Evolutionary conservation across 2,888 invertebrate genomes (phyloP), one percentile per base, ranked within the genome.

Genomic region (Diplolepis rosae): DNA sequence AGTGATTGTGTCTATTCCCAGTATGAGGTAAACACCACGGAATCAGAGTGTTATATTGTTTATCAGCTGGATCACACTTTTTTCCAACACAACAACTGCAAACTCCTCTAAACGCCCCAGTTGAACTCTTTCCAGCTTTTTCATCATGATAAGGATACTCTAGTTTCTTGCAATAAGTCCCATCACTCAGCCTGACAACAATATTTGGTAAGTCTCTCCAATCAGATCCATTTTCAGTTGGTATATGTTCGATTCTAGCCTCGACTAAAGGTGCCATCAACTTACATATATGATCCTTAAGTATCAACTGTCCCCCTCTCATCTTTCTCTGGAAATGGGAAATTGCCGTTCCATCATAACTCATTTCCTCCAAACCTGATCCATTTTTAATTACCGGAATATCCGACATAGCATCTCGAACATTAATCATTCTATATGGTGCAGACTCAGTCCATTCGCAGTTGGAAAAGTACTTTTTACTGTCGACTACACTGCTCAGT

Each of bases 1-100:
- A 96, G 89, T 96, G 91, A 89, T 95, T 95, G 88, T 96, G 95
- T 18, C 95, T 88, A 89, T 95, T 95, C 65, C 93, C 95, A 1
- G 96, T 96, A 87, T 96, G 96, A 9, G 96, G 95, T 78, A 96
- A 90, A 84, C 96, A 96, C 96, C 96, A 96, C 0, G 96, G 96
- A 68, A 96, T 94, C 74, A 96, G 90, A 4, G 96, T 96, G 89
- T 95, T 93, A 87, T 93, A 93, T 90, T 96, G 96, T 72, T 93
- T 91, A 89, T 94, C 95, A 75, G 90, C 88, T 0, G 93, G 91
- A 83, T 94, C 92, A 88, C 96, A 96, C 0, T 90, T 66, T 71
- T 89, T 90, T 27, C 92, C 92, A 9, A 90, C 90, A 0, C 93
- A 93, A 89, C 96, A 96, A 1, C 91, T 90, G 87, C 96, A 96